Evolutionary conservation across 1,140 invertebrate genomes (phyloP), one percentile per base, ranked within the genome.

Genomic region (Bombus impatiens): DNA sequence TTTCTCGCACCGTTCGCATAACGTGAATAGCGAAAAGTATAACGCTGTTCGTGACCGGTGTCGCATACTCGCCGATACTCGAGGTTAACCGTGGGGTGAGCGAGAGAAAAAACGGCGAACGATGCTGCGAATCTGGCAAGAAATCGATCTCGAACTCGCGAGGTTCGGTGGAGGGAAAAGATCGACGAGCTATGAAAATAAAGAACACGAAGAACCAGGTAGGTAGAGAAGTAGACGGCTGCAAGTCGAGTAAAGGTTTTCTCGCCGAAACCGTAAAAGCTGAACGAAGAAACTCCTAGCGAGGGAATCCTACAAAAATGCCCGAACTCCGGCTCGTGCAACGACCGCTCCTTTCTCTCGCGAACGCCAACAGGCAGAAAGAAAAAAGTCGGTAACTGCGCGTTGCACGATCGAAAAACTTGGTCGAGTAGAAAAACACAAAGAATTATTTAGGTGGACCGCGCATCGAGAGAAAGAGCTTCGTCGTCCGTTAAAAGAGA

Each of bases 281-380:
- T 42, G n/a, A 47, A 35, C 10, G 12, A 53, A 76, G 74, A 76
- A 76, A 76, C 42, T n/a, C 6, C 25, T n/a, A 32, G 5, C 32
- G 8, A n/a, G 44, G 5, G 78, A 68, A 70, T 80, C 78, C 3
- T 47, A 18, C 32, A 80, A 70, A 70, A 80, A 70, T 70, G 40
- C 47, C 42, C 78, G 32, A 67, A 78, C 18, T 44, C 22, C n/a
- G 35, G 37, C 12, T 25, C 57, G 59, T 32, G 28, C 72, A 75
- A 44, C 42, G 72, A 47, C 59, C 78, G 62, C 78, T 71, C 78
- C 67, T 80, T 71, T 80, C 78, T 70, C 78, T 70, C 42, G 67
- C 25, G 15, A 32, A 28, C 32, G 59, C 32, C n/a, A 44, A 15
- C 18, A 28, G 25, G n/a, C n/a, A 37, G 22, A 3, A 28, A 47